Percentiles rank a stretch among this genome's conserved stretches.
phyloP scores from a whole-genome alignment of 2,797 vertebrate species.

The Steatocranus sp. region DNA sequence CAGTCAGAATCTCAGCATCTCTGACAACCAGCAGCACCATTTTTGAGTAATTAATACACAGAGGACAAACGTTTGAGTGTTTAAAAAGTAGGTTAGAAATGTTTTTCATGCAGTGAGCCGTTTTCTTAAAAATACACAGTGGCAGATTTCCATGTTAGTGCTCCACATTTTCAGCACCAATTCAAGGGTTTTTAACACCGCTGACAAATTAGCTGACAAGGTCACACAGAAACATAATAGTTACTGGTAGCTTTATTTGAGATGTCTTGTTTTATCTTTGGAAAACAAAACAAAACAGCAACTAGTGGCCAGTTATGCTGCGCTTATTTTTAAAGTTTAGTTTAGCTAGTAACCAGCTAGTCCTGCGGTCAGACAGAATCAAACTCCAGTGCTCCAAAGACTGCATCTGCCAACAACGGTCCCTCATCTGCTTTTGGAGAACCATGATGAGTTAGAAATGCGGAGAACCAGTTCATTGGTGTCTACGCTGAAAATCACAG shows the following conservation, averaged over 20 bases:
- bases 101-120: neutral
- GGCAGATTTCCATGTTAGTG: neutral
- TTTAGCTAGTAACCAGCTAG: neutral
- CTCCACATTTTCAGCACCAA: neutral
- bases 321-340: neutral
- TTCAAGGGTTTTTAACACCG: neutral
- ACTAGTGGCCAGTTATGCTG: neutral
- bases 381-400: neutral
- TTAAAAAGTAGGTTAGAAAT: neutral
- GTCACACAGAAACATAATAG: neutral
- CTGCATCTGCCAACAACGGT: neutral
- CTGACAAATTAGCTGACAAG: neutral
- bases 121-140: neutral
- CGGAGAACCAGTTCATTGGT: rapidly evolving
- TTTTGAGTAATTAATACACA: neutral
- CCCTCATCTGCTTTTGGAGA: neutral
- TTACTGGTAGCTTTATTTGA: neutral
- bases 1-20: neutral
- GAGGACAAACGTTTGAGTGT: neutral
- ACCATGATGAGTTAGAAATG: neutral
- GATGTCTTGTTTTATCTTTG: neutral
- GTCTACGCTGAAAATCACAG: neutral
- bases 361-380: rapidly evolving
- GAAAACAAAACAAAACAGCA: neutral
- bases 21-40: neutral